A percentile compares a stretch with the other conserved stretches of the same genome.
These are phyloP conservation scores for Stenichneumon culpator DNA, from an alignment of 2,888 invertebrate species.

Conservation along the genomic window DNA sequence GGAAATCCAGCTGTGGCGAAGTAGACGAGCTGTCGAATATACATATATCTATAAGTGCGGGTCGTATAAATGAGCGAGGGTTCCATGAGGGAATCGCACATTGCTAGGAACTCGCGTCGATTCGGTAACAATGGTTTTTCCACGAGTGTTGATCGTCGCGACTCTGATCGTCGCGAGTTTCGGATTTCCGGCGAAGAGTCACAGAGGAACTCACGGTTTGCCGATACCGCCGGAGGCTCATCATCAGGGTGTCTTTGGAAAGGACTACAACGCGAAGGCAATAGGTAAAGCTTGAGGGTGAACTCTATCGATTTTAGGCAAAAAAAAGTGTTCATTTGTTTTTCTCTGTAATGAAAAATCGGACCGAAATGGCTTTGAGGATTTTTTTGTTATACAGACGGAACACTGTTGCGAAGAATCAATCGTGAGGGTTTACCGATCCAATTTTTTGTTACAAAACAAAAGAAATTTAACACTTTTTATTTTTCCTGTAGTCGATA, in stretches of 20 bases:
- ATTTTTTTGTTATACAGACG: background rate
- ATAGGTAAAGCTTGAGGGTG: constrained; percentile 70
- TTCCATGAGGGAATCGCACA: constrained; percentile 11
- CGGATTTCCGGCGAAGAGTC: constrained; percentile 55
- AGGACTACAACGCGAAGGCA: constrained; percentile 70
- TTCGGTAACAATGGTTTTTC: constrained; percentile 35
- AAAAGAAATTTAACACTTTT: too few species aligned
- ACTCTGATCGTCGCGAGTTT: constrained; percentile 3
- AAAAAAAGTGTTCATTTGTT: constrained; percentile 15
- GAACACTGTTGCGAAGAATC: too few species aligned
- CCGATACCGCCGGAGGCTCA: constrained; percentile 73
- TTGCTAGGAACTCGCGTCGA: background rate
- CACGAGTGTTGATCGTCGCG: constrained; percentile 31
- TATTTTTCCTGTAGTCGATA: too few species aligned
- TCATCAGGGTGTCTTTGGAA: constrained; percentile 70
- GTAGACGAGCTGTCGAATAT: background rate
- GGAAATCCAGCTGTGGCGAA: constrained; percentile 10
- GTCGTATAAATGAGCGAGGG: constrained; percentile 31
- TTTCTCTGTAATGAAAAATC: background rate
- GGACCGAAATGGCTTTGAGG: background rate
- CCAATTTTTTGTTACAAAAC: too few species aligned
- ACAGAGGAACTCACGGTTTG: constrained; percentile 47
- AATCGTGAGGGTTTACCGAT: too few species aligned
- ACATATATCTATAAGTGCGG: constrained; percentile 1
- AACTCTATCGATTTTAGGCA: background rate